Evolutionary conservation across 1,140 invertebrate genomes (phyloP).

Genomic region (Dinoponera quadriceps): DNA sequence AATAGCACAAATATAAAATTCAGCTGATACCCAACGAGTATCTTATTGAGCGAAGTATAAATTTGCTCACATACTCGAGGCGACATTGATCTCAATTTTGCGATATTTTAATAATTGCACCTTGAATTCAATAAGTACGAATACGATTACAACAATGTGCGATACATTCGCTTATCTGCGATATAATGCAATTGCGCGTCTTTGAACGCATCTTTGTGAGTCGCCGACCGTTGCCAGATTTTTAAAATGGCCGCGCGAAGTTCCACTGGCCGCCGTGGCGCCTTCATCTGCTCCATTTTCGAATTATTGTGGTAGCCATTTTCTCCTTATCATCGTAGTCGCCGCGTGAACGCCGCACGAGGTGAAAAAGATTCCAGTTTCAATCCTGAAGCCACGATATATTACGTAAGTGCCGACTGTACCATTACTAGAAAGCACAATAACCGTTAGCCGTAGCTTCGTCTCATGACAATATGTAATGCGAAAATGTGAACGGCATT

Average conservation of each 20-base stretch:
- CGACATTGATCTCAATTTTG: not conserved
- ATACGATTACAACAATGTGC: not conserved
- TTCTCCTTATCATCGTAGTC: constrained; percentile 50
- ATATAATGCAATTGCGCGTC: constrained; percentile 7
- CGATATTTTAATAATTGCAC: not conserved
- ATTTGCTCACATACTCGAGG: not conserved
- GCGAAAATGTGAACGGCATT: not conserved
- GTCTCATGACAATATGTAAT: not conserved
- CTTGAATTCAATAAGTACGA: not conserved
- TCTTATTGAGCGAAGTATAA: not conserved
- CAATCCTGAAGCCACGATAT: constrained; percentile 43
- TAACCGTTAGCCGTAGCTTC: not conserved
- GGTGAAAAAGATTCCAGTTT: constrained; percentile 57
- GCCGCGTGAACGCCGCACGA: constrained; percentile 41
- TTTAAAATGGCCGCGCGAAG: constrained; percentile 32
- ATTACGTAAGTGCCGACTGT: constrained; percentile 66
- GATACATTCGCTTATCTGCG: not conserved
- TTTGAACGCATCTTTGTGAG: not conserved
- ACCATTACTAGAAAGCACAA: not conserved
- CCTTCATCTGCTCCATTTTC: not conserved
- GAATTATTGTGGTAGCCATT: constrained; percentile 47
- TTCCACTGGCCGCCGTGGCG: not conserved
- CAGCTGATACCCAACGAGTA: not conserved
- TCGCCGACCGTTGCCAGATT: too few relatives aligned
- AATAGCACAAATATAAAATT: not conserved